phyloP scores from a whole-genome alignment of 2,888 invertebrate species.

The Rugalucina vietnamica region DNA sequence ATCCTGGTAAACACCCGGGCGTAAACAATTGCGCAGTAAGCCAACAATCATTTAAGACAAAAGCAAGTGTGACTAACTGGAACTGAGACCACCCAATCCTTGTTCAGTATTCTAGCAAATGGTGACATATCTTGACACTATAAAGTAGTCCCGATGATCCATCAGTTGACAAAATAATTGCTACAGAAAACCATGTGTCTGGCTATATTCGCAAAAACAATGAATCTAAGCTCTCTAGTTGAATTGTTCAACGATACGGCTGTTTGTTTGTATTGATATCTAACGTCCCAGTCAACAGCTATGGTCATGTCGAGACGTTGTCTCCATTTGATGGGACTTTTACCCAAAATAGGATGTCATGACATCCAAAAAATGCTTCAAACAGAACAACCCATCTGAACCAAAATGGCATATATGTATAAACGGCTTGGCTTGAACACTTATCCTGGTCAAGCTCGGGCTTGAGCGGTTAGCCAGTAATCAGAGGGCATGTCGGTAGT shows the following conservation, averaged over 20 bases:
- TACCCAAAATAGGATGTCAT: no score
- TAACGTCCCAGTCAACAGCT: no score
- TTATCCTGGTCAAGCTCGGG: no score
- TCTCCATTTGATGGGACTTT: no score
- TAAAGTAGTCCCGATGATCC: conserved; percentile 6
- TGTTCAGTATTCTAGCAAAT: conserved; percentile 30
- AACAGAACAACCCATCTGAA: no score
- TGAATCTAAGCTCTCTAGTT: conserved; percentile 51
- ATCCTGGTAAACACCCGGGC: conserved; percentile 31
- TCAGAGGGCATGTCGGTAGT: no score
- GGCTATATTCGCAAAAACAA: conserved; percentile 65
- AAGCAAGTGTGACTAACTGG: not conserved
- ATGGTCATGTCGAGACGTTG: no score
- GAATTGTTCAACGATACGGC: conserved; percentile 46
- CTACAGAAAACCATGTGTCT: conserved; percentile 44
- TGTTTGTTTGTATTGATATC: no score
- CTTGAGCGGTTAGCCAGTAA: no score
- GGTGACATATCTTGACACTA: conserved; percentile 7
- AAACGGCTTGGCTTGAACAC: no score
- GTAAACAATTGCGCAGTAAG: not conserved
- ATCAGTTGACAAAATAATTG: conserved; percentile 58
- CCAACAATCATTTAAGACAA: conserved; percentile 21
- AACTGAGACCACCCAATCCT: conserved; percentile 23
- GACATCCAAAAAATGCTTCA: no score
- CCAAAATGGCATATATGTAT: no score